Base-by-base conservation (phyloP, 1,140 invertebrate species). In the Drosophila setifemur region DNA sequence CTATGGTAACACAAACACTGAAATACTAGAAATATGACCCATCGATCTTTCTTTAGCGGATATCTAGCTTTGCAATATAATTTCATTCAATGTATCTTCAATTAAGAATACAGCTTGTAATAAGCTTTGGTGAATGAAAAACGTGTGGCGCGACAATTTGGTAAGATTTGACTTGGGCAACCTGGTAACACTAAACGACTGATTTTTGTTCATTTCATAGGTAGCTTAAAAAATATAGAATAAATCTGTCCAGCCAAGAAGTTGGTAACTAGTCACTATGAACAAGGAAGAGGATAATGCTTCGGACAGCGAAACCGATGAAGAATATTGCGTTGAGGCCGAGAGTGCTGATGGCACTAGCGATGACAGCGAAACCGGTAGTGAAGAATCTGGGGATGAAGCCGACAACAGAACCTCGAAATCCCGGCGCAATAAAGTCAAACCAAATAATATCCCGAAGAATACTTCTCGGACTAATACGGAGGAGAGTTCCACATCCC, bases 271-370 rank as follows among this genome's bases (percentile, higher is more conserved):
- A n/a, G 39, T 28, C 4, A 55, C 48, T 28, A 89, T 89, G 87
- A 69, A 75, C 14, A 67, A 74, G 29, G 63, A 76, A 8, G 12
- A 76, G n/a, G 68, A 76, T 25, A 66, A 75, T 26, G 53, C 54
- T 7, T 74, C 79, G 0, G 86, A 90, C 16, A 86, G 70, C 18
- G 87, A 85, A 68, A 92, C 90, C 74, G 92, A 92, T 57, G 91
- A 92, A 70, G 91, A 93, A 78, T 92, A 92, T 61, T 88, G 87
- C 43, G 88, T 91, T 28, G 79, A 87, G 40, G 91, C 91, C 61
- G 68, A 81, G 50, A 91, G 90, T 64, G 64, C 47, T 14, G 93
- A 40, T 4, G 57, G n/a, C 18, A 78, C 83, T 71, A 90, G 89
- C 25, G 87, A 90, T 21, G 60, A 74, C 8, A 44, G 23, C 21